Base-by-base conservation (phyloP, 2,797 vertebrate genomes). In the Astyanax mexicanus region DNA sequence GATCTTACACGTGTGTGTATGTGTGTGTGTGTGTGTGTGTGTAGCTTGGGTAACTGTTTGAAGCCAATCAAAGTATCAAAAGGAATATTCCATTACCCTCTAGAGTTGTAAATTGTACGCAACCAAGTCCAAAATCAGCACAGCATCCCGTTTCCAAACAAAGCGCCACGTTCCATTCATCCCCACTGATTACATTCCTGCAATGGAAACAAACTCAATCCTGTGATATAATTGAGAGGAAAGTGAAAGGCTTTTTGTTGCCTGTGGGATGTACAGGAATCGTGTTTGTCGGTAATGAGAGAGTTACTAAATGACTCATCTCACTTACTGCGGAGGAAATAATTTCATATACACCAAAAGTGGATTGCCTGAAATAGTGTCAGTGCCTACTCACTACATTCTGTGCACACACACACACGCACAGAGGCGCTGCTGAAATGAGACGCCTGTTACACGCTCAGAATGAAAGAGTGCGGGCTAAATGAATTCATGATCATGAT, bases 271-370 rank as follows among this genome's bases (percentile, higher is more conserved):
- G 40, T 68, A 58, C 38, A 72, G n/a, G 74, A 75, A 78, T 77
- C 75, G 64, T 60, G 81, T 83, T 78, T 72, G 67, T 57, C 49
- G 57, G 78, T 78, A 80, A 83, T 80, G 75, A 78, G 75, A 58
- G 72, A 83, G 62, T 83, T 78, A 75, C 75, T 80, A 80, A 83
- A 83, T 75, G 69, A 80, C 58, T 78, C 68, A 80, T 72, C 68
- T 69, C 35, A 23, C 71, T 77, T 40, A 74, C 40, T 37, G 72
- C 51, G 65, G 58, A 75, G 78, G 72, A 83, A 78, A 75, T 75
- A 44, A 83, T 78, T 80, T 80, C 29, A 77, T 66, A 69, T n/a
- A 47, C 68, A 65, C 58, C 45, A 40, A 82, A 69, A 60, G 57
- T 73, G 52, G 73, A 76, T 75, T 19, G 66, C 32, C 57, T 77